Evolutionary conservation across 2,113 vertebrate species (phyloP).

Genomic region (Alosa alosa): DNA sequence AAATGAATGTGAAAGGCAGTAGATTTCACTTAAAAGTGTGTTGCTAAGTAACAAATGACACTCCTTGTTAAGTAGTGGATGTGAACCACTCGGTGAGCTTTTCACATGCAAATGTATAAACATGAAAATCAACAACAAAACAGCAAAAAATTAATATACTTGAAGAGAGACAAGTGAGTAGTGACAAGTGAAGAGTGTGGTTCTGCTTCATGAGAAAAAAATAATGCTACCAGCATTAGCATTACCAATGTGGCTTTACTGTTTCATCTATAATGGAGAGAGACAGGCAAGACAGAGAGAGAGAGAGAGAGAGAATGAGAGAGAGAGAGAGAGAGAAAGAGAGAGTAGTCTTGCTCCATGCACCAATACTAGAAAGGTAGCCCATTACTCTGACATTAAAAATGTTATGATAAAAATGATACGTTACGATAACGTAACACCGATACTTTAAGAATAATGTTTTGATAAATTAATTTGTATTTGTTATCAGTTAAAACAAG

Average conservation of each 20-base stretch:
- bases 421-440: too few species aligned
- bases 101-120: not conserved
- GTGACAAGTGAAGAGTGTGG: not conserved
- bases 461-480: too few species aligned
- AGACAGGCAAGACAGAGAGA: not conserved
- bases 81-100: not conserved
- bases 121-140: not conserved
- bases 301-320: not conserved
- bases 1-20: not conserved
- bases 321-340: not conserved
- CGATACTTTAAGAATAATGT: too few species aligned
- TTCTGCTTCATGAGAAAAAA: not conserved
- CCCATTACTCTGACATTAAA: too few species aligned
- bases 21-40: not conserved
- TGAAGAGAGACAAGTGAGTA: too few species aligned
- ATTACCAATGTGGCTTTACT: not conserved
- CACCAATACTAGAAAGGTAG: too few species aligned
- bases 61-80: constrained; percentile 43
- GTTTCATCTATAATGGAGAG: not conserved
- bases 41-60: not conserved
- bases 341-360: too few species aligned
- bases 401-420: too few species aligned
- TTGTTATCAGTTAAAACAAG: too few species aligned
- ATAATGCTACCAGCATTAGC: constrained; percentile 13
- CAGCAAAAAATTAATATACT: not conserved